A percentile compares a stretch with the other conserved stretches of the same genome.
phyloP scores from a whole-genome alignment of 2,888 invertebrate genomes.

The Rhagium mordax region DNA sequence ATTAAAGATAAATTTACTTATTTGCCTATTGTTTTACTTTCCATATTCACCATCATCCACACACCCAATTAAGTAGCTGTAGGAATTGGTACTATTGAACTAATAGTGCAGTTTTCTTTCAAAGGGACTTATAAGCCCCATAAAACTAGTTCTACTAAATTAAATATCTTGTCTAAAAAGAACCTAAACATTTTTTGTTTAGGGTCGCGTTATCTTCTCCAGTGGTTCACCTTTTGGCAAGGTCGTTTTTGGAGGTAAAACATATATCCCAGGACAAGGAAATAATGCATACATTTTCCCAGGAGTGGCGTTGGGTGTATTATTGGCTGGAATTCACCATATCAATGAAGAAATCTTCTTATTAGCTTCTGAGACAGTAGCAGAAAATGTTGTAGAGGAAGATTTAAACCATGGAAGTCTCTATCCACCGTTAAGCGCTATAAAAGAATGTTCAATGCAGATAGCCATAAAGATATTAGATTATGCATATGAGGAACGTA shows the following conservation, averaged over 20 bases:
- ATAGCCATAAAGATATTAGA: constrained; percentile 92
- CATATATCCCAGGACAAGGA: constrained; percentile 94
- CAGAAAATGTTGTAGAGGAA: constrained; percentile 86
- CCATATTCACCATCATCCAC: too few species aligned
- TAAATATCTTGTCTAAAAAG: too few species aligned
- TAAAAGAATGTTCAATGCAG: constrained; percentile 90
- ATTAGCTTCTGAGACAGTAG: constrained; percentile 91
- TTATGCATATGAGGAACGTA: constrained; percentile 91
- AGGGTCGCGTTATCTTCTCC: constrained; percentile 95
- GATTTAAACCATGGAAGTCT: constrained; percentile 90
- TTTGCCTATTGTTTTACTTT: too few species aligned
- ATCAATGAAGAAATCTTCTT: constrained; percentile 96
- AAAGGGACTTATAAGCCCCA: too few species aligned
- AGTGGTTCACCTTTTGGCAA: constrained; percentile 97
- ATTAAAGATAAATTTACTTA: too few species aligned
- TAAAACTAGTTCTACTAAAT: too few species aligned
- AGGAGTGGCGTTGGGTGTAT: constrained; percentile 94
- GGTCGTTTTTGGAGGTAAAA: constrained; percentile 84
- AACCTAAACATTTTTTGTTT: constrained; percentile 46
- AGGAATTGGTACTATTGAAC: too few species aligned
- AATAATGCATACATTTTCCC: constrained; percentile 99
- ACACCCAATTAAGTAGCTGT: too few species aligned
- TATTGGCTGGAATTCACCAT: constrained; percentile 94
- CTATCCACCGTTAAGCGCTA: constrained; percentile 90
- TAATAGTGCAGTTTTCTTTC: too few species aligned